Evolutionary conservation across 2,113 vertebrate genomes (phyloP), one percentile per base, ranked within the genome.

Genomic region (Caretta caretta): DNA sequence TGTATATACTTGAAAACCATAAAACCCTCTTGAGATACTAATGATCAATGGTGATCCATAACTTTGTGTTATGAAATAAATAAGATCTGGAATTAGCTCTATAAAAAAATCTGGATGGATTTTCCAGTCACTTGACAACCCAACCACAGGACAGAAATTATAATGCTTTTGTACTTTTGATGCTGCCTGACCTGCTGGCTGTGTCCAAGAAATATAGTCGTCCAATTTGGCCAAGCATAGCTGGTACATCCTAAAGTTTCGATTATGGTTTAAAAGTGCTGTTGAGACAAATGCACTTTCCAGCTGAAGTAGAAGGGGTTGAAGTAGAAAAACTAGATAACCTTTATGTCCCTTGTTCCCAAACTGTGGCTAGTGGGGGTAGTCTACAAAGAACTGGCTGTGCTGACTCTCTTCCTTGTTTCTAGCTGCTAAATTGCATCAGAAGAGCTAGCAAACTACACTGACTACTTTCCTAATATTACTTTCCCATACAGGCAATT

Each of bases 1-100:
- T 96, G 94, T 95, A 83, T 92, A 35, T 92, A 91, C 48, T 65
- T 91, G 86, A 88, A 92, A 94, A 93, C 86, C 29, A 93, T 87
- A 89, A 90, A 31, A 16, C 82, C 87, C 69, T 82, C 35, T 78
- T 88, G 85, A 92, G 72, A 84, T 88, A 87, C 81, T 76, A 93
- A 84, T 94, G 88, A 92, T 76, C 84, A 76, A 93, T 93, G 54
- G 20, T 51, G 10, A 46, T 86, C 50, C 29, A 53, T 48, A 19
- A 1, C 0, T 35, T 54, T 87, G 80, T 27, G 2, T 10, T 80
- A 86, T 69, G 49, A 86, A 95, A 20, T 11, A 4, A 1, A 86
- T 88, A 56, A n/a, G 78, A 12, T 69, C 50, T 90, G n/a, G 24
- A 80, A 83, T 46, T 80, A 80, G 49, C 84, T 54, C 7, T 59